Evolutionary conservation across 1,140 invertebrate species (phyloP).

Genomic region (Amyelois transitella): DNA sequence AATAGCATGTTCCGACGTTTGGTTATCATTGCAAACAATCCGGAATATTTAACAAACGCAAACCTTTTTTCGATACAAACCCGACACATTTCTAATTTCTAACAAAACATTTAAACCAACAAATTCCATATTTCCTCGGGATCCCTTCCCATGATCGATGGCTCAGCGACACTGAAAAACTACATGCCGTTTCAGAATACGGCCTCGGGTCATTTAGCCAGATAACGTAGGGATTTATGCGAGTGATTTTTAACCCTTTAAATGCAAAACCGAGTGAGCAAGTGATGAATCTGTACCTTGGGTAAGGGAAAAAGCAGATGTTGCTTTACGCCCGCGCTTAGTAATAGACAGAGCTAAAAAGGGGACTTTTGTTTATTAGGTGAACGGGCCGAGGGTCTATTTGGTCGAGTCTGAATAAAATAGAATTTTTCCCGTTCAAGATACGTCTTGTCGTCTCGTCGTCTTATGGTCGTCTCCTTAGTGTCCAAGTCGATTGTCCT

Average conservation of each 20-base stretch:
- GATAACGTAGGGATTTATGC: constrained; percentile 43
- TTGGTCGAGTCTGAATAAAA: too few relatives aligned
- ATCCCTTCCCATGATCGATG: constrained; percentile 20
- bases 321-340: neutral
- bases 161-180: constrained; percentile 27
- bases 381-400: too few relatives aligned
- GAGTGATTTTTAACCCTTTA: constrained; percentile 18
- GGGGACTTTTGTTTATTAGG: too few relatives aligned
- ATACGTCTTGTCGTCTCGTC: too few relatives aligned
- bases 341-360: too few relatives aligned
- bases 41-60: too few relatives aligned
- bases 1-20: too few relatives aligned
- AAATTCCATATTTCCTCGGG: neutral
- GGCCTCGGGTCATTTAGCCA: constrained; percentile 54
- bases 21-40: too few relatives aligned
- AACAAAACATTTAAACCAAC: neutral
- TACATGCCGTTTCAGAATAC: constrained; percentile 39
- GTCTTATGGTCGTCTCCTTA: too few relatives aligned
- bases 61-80: too few relatives aligned
- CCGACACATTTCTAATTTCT: neutral
- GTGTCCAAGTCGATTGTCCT: too few relatives aligned
- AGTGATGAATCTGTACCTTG: constrained; percentile 2
- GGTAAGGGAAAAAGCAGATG: neutral
- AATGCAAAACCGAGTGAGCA: constrained; percentile 6
- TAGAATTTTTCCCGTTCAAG: too few relatives aligned